Base-by-base conservation (phyloP, 2,113 vertebrate species). In the Zosterops japonicus region DNA sequence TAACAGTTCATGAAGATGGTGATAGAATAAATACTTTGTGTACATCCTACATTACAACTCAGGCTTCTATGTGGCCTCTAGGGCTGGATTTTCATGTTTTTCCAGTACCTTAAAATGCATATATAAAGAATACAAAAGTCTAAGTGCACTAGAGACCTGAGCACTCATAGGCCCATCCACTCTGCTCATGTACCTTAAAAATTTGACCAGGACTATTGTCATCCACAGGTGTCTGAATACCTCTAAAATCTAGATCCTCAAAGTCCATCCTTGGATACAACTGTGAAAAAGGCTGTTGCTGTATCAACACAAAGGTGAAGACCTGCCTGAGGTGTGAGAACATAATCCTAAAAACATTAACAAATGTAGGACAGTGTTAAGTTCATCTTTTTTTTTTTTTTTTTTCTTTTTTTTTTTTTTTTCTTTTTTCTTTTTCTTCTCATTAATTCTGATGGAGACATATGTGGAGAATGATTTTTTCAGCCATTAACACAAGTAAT, bases 311-410 rank as follows among this genome's bases (percentile, higher is more conserved):
- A 50, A 88, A 63, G 11, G 27, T 35, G 13, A 91, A 41, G 23
- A 55, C 3, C 39, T 52, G 42, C 25, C 56, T 41, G 47, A 63
- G 29, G 21, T 18, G 3, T 39, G 18, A 4, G 28, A 79, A 61
- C 3, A 25, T 15, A 55, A 74, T 65, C 33, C 52, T 57, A 65
- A 70, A 82, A 78, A 8, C 0, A 1, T 71, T 41, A 71, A 60
- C 1, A 5, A 41, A 21, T 13, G 16, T 22, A 35, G 27, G 28
- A 28, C 2, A 61, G 25, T 0, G 0, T 29, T 75, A 79, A 67
- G 5, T 31, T 52, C 8, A 22, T 55, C 6, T 11, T 10, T 17
- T 56, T 49, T 77, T 67, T 47, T 36, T 36, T 39, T 39, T 39
- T 39, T 39, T 36, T 11, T 10, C 14, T 56, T 49, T 77, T 67